Evolutionary conservation across 2,797 vertebrate genomes (phyloP), one percentile per base, ranked within the genome.

Genomic region (Arrhamphus sclerolepis): DNA sequence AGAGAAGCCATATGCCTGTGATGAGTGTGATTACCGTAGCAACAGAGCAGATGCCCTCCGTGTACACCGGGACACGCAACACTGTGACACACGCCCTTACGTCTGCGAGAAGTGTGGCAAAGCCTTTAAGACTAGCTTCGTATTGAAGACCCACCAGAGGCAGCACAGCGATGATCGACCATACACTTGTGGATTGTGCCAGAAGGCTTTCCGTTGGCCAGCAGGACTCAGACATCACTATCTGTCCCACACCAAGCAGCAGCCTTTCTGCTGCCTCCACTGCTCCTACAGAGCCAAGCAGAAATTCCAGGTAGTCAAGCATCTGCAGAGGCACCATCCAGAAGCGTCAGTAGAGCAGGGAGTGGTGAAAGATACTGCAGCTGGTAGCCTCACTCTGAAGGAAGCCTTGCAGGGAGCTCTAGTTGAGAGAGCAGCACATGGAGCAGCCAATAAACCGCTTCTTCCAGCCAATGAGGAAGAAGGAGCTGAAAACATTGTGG

Each of bases 71-170:
- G 94, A 95, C 80, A 98, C 97, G 0, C 94, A 95, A 31, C 98
- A 99, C 80, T 91, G 91, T 2, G 95, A 98, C 4, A 65, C 76
- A 0, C 95, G 98, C 19, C 91, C 96, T 49, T 98, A 94, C 70
- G 92, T 99, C 88, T 99, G 98, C 0, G 97, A 99, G 79, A 95
- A 98, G 77, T 99, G 98, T 0, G 97, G 98, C 82, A 99, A 99
- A 82, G 94, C 95, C 65, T 99, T 99, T 90, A 99, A 99, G 84
- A 99, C 96, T 0, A 94, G 91, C 64, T 98, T 97, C 76, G 92
- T 98, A 41, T 93, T 99, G 62, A 97, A 96, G 81, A 99, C 95
- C 6, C 98, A 99, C 82, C 93, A 97, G 79, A 95, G 92, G 69
- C 97, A 97, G 75, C 97, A 99, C 91, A 96, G 95, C 0, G 95